Evolutionary conservation across 2,888 invertebrate species (phyloP).

Genomic region (Ennomos fuscantarius): DNA sequence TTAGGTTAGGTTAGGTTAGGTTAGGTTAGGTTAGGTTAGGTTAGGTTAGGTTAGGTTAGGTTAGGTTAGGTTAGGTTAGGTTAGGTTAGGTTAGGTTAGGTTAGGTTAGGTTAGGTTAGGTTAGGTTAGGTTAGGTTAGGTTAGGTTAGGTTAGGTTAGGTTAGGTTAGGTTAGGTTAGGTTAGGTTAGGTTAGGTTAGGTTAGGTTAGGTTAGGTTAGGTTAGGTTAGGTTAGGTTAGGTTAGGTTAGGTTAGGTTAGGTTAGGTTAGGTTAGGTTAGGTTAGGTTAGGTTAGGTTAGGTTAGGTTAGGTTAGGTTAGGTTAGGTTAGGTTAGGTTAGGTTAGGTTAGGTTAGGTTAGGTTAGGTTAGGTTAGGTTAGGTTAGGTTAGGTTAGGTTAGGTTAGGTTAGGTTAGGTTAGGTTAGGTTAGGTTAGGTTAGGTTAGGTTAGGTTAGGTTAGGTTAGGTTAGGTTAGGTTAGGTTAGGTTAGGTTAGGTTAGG

Average conservation of each 20-base stretch:
- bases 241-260: slow-evolving; percentile 17
- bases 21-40: slow-evolving; percentile 8
- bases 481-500: slow-evolving; percentile 39
- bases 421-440: slow-evolving; percentile 41
- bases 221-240: slow-evolving; percentile 18
- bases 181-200: slow-evolving; percentile 15
- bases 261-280: slow-evolving; percentile 17
- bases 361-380: slow-evolving; percentile 31
- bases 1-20: slow-evolving; percentile 11
- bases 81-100: slow-evolving; percentile 11
- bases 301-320: slow-evolving; percentile 7
- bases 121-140: slow-evolving; percentile 14
- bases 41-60: slow-evolving; percentile 10
- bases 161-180: slow-evolving; percentile 11
- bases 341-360: slow-evolving; percentile 31
- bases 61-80: slow-evolving; percentile 11
- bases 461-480: slow-evolving; percentile 36
- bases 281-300: slow-evolving; percentile 8
- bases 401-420: slow-evolving; percentile 41
- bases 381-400: slow-evolving; percentile 31
- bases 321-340: too few species aligned
- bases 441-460: slow-evolving; percentile 39
- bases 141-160: slow-evolving; percentile 8
- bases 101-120: slow-evolving; percentile 14
- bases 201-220: slow-evolving; percentile 15